Evolutionary conservation across 2,797 vertebrate genomes (phyloP), one percentile per base, ranked within the genome.

Genomic region (Etheostoma nigrum): DNA sequence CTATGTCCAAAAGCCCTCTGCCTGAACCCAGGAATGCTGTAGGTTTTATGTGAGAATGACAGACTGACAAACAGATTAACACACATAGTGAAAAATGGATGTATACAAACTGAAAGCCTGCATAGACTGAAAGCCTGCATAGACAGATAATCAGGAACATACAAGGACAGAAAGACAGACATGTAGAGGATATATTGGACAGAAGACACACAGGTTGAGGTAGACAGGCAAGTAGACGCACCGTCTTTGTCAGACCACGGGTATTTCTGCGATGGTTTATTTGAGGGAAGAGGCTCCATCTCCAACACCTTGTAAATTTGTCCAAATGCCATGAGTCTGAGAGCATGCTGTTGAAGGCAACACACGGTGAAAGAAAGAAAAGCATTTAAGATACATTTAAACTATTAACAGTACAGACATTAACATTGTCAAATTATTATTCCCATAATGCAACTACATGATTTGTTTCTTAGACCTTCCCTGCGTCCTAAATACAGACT

Each of bases 291-390:
- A 64, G 98, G 97, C 64, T 99, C 98, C 98, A 99, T 99, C 89
- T 98, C 98, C 92, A 99, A 89, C 83, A 99, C 97, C 92, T 98
- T 99, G 93, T 97, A 98, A 93, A 99, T 98, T 91, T 99, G 97
- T 86, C 97, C 98, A 70, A 99, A 99, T 6, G 98, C 98, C 93
- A 98, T 97, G 81, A 98, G 96, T 90, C 98, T 96, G 85, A 99
- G 95, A 48, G 97, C 95, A 25, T 97, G 97, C 98, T 99, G 91
- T 58, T 83, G 76, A 75, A 92, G 2, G 76, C 69, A 88, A 61
- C 33, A 86, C 44, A 63, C 15, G 9, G 47, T 16, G 67, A 74
- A 49, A 74, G 18, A 54, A 15, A 30, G 19, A 72, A 61, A 69
- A 53, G 54, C 10, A 33, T 30, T 54, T 25, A 72, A 57, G 47